Evolutionary conservation across 2,797 vertebrate species (phyloP).

Genomic region (Catamblyrhynchus diadema): DNA sequence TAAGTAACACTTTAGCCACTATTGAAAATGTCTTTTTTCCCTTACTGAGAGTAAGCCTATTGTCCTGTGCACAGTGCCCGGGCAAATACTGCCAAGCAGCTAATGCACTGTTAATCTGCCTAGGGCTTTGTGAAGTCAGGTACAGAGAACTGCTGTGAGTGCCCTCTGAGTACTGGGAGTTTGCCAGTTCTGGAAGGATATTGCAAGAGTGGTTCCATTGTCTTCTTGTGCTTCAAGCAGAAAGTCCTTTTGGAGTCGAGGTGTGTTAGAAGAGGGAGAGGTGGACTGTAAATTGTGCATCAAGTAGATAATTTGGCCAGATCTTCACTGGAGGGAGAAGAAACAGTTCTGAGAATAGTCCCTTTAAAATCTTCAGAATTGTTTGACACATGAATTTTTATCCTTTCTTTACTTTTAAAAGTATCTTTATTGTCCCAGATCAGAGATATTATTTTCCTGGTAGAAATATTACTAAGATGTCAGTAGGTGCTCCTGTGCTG

Average conservation of each 20-base stretch:
- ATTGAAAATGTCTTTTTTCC: neutral
- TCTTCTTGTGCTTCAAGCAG: neutral
- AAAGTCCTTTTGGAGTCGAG: neutral
- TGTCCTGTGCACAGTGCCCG: neutral
- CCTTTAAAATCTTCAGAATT: neutral
- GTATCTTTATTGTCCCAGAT: neutral
- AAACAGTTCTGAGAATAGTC: neutral
- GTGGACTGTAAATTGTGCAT: neutral
- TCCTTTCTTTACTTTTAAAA: neutral
- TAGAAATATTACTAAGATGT: neutral
- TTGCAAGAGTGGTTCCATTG: neutral
- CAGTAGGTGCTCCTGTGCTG: neutral
- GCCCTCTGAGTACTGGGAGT: neutral
- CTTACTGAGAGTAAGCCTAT: neutral
- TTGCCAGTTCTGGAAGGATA: neutral
- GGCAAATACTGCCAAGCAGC: neutral
- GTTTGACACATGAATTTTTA: neutral
- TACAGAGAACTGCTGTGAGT: neutral
- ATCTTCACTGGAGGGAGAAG: neutral
- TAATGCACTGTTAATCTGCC: accelerated
- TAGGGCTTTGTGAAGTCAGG: neutral
- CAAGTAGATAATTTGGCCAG: neutral
- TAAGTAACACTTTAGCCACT: neutral
- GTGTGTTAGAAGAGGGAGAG: neutral
- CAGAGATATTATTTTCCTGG: neutral